phyloP scores from a whole-genome alignment of 2,888 invertebrate genomes.

The Crepidodera aurea region DNA sequence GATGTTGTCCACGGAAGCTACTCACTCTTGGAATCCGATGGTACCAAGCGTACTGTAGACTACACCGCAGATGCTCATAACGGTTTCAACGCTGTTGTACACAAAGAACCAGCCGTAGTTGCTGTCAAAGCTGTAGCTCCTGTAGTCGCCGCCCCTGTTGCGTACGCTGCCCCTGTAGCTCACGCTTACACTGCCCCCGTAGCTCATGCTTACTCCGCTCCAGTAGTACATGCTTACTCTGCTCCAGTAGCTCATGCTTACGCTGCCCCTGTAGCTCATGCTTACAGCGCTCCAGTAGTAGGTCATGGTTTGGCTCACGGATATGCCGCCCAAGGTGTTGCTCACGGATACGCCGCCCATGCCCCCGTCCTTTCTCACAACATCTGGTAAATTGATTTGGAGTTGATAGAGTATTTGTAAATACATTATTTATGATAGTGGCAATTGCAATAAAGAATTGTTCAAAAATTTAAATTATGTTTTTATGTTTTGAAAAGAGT shows the following conservation, averaged over 20 bases:
- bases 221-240: no score
- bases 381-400: no score
- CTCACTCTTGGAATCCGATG: constrained; percentile 64
- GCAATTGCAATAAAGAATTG: constrained; percentile 8
- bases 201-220: constrained; percentile 21
- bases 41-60: constrained; percentile 63
- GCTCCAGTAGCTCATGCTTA: constrained; percentile 18
- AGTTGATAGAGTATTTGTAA: neutral
- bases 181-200: constrained; percentile 36
- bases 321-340: neutral
- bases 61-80: constrained; percentile 65
- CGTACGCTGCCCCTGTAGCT: constrained; percentile 10
- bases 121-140: constrained; percentile 53
- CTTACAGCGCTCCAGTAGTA: constrained; percentile 29
- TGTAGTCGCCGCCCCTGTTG: no score
- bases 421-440: neutral
- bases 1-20: constrained; percentile 63
- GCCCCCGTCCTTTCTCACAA: no score
- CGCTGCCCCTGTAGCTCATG: no score
- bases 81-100: no score
- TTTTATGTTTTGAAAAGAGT: no score
- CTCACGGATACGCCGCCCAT: constrained; percentile 11
- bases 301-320: constrained; percentile 22
- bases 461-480: neutral
- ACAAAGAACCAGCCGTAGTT: constrained; percentile 51